phyloP scores from a whole-genome alignment of 2,113 vertebrate genomes.

The Grantiella picta region DNA sequence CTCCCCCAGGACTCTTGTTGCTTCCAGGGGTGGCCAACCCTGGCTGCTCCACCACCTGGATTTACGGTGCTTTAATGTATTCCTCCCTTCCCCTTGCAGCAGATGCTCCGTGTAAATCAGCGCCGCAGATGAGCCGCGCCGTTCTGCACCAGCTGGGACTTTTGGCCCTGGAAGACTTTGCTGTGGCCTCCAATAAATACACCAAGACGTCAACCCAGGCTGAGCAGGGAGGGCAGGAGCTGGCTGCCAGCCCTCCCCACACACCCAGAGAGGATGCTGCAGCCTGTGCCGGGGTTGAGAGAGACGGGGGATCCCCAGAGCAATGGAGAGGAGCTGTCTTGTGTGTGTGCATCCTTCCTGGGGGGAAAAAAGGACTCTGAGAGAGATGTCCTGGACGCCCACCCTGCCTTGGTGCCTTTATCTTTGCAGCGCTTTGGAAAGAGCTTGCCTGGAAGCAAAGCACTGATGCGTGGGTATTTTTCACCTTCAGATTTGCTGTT shows the following conservation, averaged over 20 bases:
- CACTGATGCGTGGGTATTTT: background rate
- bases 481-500: background rate
- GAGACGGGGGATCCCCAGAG: background rate
- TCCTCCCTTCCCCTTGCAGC: background rate
- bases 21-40: background rate
- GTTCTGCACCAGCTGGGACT: background rate
- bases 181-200: background rate
- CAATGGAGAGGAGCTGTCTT: background rate
- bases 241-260: background rate
- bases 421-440: background rate
- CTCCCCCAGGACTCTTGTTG: rapidly evolving
- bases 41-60: background rate
- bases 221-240: background rate
- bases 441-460: background rate
- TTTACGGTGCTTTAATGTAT: background rate
- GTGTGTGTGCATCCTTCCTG: rapidly evolving
- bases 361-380: background rate
- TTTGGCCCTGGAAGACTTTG: background rate
- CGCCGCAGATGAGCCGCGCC: rapidly evolving
- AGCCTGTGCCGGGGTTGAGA: rapidly evolving
- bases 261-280: background rate
- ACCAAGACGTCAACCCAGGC: rapidly evolving
- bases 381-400: background rate
- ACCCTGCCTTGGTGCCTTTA: background rate
- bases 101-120: background rate